Evolutionary conservation across 2,888 invertebrate species (phyloP), one percentile per base, ranked within the genome.

Genomic region (Terebella lapidaria): DNA sequence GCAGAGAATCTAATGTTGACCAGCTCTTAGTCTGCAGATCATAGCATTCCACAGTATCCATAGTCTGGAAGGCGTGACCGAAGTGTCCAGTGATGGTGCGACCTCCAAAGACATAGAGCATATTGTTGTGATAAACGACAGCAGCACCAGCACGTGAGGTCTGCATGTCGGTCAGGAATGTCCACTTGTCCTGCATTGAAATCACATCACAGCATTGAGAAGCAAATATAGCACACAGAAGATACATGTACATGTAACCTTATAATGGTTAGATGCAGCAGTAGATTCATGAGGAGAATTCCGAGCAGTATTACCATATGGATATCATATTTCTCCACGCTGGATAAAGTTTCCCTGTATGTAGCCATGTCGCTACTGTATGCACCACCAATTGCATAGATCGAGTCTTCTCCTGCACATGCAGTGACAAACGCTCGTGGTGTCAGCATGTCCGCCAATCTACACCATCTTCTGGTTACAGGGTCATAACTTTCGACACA

Each of bases 331-430:
- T 88, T 83, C 79, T 92, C 91, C 5, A 93, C 93, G 2, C 90
- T 89, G 68, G 87, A 86, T 47, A 94, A 85, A 58, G 91, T 90
- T 15, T 72, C 88, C 65, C 88, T 86, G 62, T 88, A 85, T 69
- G 89, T 89, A 76, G 90, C 90, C 77, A 89, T 92, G n/a, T n/a
- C n/a, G n/a, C n/a, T n/a, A n/a, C n/a, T n/a, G n/a, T n/a, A n/a
- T n/a, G n/a, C n/a, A 2, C 94, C 94, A 22, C 94, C 94, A 53
- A 94, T 89, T 20, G 89, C 91, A 80, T 94, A 94, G 55, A 94
- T 84, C 74, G 87, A 86, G 69, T 88, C 88, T 64, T 76, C 75
- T 42, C 93, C 83, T 57, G 91, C 88, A n/a, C 91, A 89, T 56
- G 92, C 89, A 46, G 92, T 93, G 84, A 93, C 90, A 84, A 94